These are phyloP conservation scores for Eurytoma californica DNA, from an alignment of 2,888 invertebrate genomes.

Conservation along the genomic window DNA sequence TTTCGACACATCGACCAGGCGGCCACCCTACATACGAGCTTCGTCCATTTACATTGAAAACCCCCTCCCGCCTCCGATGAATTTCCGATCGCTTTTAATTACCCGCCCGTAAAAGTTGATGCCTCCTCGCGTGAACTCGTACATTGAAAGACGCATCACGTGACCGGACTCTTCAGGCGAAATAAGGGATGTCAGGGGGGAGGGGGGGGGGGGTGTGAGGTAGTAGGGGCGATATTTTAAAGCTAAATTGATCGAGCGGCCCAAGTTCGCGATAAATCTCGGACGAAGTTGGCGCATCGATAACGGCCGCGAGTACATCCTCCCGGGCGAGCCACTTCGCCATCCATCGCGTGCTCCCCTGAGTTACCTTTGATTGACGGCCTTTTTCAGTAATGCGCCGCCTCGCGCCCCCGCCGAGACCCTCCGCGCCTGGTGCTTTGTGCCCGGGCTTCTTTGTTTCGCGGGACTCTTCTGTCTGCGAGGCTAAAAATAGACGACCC, in stretches of 20 bases:
- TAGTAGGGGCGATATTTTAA: slow-evolving; percentile 11
- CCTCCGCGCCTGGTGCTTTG: background rate
- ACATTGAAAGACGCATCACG: too few species aligned
- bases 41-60: background rate
- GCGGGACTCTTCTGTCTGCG: background rate
- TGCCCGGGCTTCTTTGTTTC: background rate
- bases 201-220: background rate
- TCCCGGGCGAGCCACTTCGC: slow-evolving; percentile 13
- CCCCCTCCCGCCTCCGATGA: background rate
- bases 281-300: slow-evolving; percentile 45
- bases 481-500: too few species aligned
- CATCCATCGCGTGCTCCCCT: slow-evolving; percentile 46
- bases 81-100: background rate
- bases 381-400: slow-evolving; percentile 37
- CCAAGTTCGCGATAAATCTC: slow-evolving; percentile 49
- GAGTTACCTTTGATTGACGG: slow-evolving; percentile 49
- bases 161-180: too few species aligned
- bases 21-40: background rate
- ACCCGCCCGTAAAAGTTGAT: background rate
- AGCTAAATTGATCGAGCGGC: slow-evolving; percentile 45
- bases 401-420: background rate
- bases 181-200: background rate
- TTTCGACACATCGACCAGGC: background rate
- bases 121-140: background rate
- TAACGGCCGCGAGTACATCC: slow-evolving; percentile 37